Conservation (phyloP, 2,113 vertebrate species). For the Caretta caretta region DNA sequence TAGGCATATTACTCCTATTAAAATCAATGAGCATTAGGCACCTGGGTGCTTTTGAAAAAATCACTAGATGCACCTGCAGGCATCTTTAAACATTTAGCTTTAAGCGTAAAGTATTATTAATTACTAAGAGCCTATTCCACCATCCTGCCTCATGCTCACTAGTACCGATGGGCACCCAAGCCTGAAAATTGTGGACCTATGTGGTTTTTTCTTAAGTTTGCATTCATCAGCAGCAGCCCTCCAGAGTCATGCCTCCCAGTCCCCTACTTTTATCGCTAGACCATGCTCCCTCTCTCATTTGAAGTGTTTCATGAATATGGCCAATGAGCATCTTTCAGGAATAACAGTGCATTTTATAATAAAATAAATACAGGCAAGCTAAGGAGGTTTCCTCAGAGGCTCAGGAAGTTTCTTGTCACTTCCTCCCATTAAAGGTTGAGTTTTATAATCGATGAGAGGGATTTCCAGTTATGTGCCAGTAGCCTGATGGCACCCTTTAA, state of each 20-base stretch:
- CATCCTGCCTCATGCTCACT: neutral
- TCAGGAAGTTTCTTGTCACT: neutral
- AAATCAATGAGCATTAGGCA: neutral
- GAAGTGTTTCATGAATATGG: accelerated
- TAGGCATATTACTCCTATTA: neutral
- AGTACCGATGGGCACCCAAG: neutral
- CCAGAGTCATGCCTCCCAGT: neutral
- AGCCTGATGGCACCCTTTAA: neutral
- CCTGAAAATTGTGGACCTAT: neutral
- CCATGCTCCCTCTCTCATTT: neutral
- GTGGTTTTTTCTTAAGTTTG: neutral
- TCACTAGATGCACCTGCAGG: neutral
- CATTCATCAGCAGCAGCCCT: neutral
- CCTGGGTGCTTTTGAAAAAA: neutral
- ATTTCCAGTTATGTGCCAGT: neutral
- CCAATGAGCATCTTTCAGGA: neutral
- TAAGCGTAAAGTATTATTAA: neutral
- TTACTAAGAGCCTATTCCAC: neutral
- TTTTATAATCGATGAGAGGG: neutral
- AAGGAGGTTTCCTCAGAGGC: neutral
- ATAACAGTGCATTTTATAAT: accelerated
- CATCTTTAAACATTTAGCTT: neutral
- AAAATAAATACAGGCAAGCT: accelerated
- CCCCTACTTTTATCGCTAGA: neutral
- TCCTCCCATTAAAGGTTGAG: neutral